Percentiles rank a stretch among this genome's conserved stretches.
Evolutionary conservation across 2,797 vertebrate species (phyloP).

Genomic region (Pteropus rufus): DNA sequence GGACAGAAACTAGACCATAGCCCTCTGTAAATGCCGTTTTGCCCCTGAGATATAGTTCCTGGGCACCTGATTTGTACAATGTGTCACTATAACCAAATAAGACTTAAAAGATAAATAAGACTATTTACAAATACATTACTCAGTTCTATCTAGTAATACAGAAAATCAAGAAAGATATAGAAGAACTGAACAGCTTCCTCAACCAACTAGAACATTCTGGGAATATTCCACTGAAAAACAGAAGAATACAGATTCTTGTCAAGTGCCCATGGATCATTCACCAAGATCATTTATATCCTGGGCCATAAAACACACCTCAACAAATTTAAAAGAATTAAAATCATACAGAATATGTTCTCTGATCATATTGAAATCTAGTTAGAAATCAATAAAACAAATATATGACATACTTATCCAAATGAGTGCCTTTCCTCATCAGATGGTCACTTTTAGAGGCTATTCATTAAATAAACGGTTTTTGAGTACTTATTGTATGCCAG

Average conservation of each 20-base stretch:
- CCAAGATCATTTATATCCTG: too few relatives aligned
- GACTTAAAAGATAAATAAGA: background rate
- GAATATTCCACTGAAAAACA: rapidly evolving
- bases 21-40: background rate
- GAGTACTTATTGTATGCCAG: background rate
- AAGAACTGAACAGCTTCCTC: background rate
- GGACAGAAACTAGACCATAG: rapidly evolving
- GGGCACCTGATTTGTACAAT: background rate
- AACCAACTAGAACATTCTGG: too few relatives aligned
- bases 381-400: background rate
- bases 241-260: background rate
- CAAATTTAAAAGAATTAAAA: background rate
- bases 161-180: background rate
- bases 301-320: background rate
- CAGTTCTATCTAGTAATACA: background rate
- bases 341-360: background rate
- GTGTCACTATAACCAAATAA: background rate
- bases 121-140: background rate
- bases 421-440: background rate
- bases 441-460: background rate
- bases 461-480: background rate
- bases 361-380: background rate
- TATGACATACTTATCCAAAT: background rate
- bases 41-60: background rate
- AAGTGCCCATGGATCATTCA: rapidly evolving